Evolutionary conservation across 2,888 invertebrate species (phyloP).

Genomic region (Rutpela maculata): DNA sequence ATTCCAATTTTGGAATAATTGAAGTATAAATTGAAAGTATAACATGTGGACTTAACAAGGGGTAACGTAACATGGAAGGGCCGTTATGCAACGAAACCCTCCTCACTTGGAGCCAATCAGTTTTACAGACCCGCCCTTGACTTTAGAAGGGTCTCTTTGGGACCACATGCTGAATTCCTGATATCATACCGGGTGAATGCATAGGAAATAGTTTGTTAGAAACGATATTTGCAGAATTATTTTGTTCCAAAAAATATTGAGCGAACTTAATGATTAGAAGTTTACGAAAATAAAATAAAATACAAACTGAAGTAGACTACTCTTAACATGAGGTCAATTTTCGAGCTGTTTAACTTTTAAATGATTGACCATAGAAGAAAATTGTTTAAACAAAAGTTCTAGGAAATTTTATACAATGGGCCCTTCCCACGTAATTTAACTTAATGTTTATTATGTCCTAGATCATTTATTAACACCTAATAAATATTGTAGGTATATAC

Average conservation of each 20-base stretch:
- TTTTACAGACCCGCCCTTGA: slow-evolving; percentile 69
- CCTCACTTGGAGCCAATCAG: slow-evolving; percentile 69
- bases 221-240: background rate
- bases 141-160: slow-evolving; percentile 59
- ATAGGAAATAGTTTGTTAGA: background rate
- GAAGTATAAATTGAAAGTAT: slow-evolving; percentile 67
- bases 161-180: slow-evolving; percentile 42
- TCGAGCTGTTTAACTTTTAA: no score
- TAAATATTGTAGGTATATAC: no score
- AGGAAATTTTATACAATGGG: no score
- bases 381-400: no score
- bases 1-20: slow-evolving; percentile 63
- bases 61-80: slow-evolving; percentile 62
- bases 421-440: no score
- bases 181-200: slow-evolving; percentile 18
- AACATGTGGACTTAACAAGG: slow-evolving; percentile 65
- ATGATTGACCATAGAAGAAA: no score
- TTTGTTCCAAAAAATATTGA: background rate
- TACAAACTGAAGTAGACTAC: no score
- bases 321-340: no score
- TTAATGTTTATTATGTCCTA: no score
- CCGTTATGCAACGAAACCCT: slow-evolving; percentile 69
- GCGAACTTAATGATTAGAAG: no score
- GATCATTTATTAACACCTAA: no score
- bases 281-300: no score